Conservation (phyloP, 2,888 invertebrate species). For the Clunio marinus region DNA sequence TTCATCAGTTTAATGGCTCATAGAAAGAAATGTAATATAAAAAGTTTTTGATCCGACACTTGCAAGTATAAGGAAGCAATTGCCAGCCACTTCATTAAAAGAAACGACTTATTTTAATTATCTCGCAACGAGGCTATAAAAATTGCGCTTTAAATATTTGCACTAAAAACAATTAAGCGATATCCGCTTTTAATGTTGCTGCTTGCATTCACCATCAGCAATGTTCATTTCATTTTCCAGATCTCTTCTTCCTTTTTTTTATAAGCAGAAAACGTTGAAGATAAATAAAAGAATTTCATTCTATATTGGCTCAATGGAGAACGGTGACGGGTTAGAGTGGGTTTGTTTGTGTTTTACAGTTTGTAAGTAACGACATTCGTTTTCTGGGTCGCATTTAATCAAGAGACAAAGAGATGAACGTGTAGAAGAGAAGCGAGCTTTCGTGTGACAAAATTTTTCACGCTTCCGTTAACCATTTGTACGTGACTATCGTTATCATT, state of each 20-base stretch:
- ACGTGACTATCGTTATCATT: conserved; percentile 26
- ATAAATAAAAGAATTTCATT: neutral
- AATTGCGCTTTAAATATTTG: conserved; percentile 35
- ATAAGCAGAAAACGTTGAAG: neutral
- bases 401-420: no score
- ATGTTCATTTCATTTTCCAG: neutral
- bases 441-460: no score
- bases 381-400: no score
- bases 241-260: neutral
- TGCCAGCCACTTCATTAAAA: conserved; percentile 33
- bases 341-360: no score
- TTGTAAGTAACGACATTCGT: no score
- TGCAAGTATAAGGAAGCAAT: conserved; percentile 16
- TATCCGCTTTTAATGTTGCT: neutral
- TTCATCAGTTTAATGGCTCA: no score
- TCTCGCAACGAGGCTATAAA: conserved; percentile 1
- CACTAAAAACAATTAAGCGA: conserved; percentile 31
- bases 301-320: neutral
- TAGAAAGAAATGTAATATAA: no score
- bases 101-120: conserved; percentile 35
- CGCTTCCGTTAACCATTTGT: conserved; percentile 1
- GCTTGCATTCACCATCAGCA: neutral
- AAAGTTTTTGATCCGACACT: no score
- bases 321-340: neutral
- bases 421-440: no score